These are phyloP conservation scores for Orchesellides sinensis DNA, from an alignment of 2,888 invertebrate genomes.

Conservation along the genomic window DNA sequence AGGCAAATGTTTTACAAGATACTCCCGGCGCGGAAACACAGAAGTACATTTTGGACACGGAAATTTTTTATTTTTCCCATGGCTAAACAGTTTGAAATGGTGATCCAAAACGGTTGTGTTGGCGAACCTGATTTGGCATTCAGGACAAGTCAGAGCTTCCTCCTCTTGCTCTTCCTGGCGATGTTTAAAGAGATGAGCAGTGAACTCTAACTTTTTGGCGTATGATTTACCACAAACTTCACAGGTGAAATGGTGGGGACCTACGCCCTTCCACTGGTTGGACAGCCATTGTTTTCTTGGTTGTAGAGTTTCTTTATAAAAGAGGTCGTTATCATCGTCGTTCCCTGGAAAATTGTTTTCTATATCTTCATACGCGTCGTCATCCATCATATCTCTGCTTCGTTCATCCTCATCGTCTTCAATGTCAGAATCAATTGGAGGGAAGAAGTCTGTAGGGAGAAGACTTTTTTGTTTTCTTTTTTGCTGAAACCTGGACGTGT, in stretches of 20 bases:
- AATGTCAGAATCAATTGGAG: constrained; percentile 13
- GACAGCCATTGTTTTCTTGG: too few species aligned
- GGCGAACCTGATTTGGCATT: not conserved
- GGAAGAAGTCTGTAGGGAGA: constrained; percentile 6
- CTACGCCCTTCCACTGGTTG: constrained; percentile 43
- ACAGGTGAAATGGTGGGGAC: constrained; percentile 42
- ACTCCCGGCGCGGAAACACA: constrained; percentile 23
- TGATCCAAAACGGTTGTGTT: not conserved
- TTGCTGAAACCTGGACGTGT: constrained; percentile 27
- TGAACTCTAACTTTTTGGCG: constrained; percentile 37
- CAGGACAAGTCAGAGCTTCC: constrained; percentile 36
- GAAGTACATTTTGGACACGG: constrained; percentile 23
- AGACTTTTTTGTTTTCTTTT: constrained; percentile 13
- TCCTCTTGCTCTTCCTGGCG: constrained; percentile 28
- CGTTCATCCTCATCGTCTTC: not conserved
- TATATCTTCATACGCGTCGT: constrained; percentile 15
- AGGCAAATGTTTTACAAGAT: constrained; percentile 37
- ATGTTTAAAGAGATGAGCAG: constrained; percentile 40
- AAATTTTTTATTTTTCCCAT: constrained; percentile 1
- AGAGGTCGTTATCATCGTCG: not conserved
- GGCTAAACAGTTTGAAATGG: constrained; percentile 30
- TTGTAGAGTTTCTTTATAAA: not conserved
- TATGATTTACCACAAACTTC: constrained; percentile 29
- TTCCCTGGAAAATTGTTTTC: constrained; percentile 41
- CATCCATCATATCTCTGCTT: too few species aligned